These are phyloP conservation scores for Chalcosyrphus nemorum DNA, from an alignment of 2,888 invertebrate species.

Conservation along the genomic window DNA sequence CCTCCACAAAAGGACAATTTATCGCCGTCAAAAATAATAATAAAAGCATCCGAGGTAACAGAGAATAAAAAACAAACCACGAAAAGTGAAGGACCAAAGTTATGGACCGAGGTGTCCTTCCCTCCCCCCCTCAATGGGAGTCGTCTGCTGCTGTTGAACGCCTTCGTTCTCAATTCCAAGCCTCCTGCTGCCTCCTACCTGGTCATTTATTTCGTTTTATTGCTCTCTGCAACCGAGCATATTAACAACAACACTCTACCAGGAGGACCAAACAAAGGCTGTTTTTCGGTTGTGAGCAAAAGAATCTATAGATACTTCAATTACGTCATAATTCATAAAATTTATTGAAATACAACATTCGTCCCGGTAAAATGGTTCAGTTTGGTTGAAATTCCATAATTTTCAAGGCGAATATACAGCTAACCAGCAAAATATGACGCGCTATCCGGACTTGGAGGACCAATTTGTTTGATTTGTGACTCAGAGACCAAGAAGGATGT, in stretches of 20 bases:
- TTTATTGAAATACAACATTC: conserved; percentile 60
- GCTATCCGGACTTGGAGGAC: conserved; percentile 5
- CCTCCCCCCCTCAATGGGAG: too few relatives aligned
- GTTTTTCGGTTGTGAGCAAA: conserved; percentile 15
- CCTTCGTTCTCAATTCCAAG: conserved; percentile 2
- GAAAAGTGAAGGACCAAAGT: conserved; percentile 8
- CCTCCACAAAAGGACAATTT: conserved; percentile 60
- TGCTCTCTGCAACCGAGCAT: conserved; percentile 44
- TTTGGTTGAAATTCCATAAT: conserved; percentile 3
- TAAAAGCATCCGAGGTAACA: conserved; percentile 31
- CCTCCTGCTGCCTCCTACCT: not conserved
- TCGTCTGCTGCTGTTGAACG: too few relatives aligned
- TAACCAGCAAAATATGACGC: not conserved
- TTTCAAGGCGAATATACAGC: conserved; percentile 19
- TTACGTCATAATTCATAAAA: conserved; percentile 61
- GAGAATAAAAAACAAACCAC: not conserved
- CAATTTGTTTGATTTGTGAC: conserved; percentile 55
- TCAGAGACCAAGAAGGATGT: not conserved
- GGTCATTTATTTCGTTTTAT: conserved; percentile 63
- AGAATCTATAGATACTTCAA: conserved; percentile 45
- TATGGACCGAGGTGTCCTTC: conserved; percentile 13
- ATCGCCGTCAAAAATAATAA: conserved; percentile 61
- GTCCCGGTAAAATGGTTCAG: not conserved
- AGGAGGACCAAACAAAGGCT: conserved; percentile 32
- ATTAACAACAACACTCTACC: conserved; percentile 53